Evolutionary conservation across 2,797 vertebrate species (phyloP).

Genomic region (Ciconia nigra): DNA sequence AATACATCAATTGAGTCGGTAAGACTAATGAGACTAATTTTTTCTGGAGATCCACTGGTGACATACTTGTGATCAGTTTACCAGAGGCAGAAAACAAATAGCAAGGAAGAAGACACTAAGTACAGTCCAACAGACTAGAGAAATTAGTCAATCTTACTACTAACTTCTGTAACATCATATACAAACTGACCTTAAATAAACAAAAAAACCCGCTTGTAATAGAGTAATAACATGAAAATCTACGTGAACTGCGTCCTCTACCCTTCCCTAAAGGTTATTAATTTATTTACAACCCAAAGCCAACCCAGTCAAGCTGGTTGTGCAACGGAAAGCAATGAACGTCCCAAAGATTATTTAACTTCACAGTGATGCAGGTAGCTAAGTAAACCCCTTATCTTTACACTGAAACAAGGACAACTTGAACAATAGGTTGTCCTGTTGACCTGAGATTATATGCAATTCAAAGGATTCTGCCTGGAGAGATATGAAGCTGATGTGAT

Average conservation of each 20-base stretch:
- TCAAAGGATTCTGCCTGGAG: not conserved
- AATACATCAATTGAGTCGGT: not conserved
- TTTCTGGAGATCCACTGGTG: not conserved
- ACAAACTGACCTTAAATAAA: not conserved
- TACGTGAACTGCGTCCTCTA: not conserved
- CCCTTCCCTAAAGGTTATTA: not conserved
- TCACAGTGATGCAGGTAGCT: not conserved
- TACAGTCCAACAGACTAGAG: not conserved
- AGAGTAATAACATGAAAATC: not conserved
- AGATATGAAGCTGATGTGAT: not conserved
- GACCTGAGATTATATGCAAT: not conserved
- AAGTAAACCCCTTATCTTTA: constrained; percentile 1
- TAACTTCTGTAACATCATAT: not conserved
- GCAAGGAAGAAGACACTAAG: not conserved
- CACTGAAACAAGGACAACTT: not conserved
- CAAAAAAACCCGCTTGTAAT: not conserved
- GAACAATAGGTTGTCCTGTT: not conserved
- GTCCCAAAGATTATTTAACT: not conserved
- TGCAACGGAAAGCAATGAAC: not conserved
- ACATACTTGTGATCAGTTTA: not conserved
- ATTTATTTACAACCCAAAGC: not conserved
- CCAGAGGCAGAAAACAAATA: not conserved
- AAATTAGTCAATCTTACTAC: not conserved
- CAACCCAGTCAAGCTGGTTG: not conserved
- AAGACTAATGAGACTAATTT: not conserved